Base-by-base conservation (phyloP, 2,888 invertebrate genomes). In the Synergus umbraculus region DNA sequence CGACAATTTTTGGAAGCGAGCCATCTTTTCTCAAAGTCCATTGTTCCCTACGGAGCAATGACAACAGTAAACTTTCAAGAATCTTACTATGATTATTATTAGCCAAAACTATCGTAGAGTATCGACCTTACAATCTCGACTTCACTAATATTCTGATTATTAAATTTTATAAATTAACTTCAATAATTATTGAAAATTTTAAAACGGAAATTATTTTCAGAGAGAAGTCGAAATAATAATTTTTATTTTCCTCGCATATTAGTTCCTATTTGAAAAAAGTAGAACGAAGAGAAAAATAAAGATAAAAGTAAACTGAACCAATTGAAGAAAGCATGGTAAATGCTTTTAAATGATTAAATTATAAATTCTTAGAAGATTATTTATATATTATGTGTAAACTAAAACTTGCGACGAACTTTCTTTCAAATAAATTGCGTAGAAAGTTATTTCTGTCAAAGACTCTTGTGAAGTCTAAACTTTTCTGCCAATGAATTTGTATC, bases 1-100 rank as follows among this genome's bases (percentile, higher is more conserved):
- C 66, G 58, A 79, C 76, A 64, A 78, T 80, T 78, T 60, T 83
- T 83, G 83, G 83, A 82, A 58, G 69, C n/a, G 15, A 49, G 83
- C 82, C 83, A 83, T 77, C 9, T 9, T 29, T 77, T 80, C 73
- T 41, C 73, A 54, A 65, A 78, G 69, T 29, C 12, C 29, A 76
- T 79, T 81, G 54, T 78, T 73, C 65, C 49, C 67, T 67, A 12
- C 60, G 18, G 60, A 60, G 60, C 22, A 60, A 22, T 60, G 60
- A 9, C 22, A 22, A 60, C 12, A 60, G 22, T 9, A 22, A 60
- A 22, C 46, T 12, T 12, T 37, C 37, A 37, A 37, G 37, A 37
- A 37, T 37, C 37, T 37, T 37, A 37, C 37, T 37, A 18, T 22
- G 60, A 60, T 18, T 12, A 60, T 60, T 1, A 60, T 22, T 60